phyloP scores from a whole-genome alignment of 1,140 invertebrate genomes.

The Stegodyphus mimosarum region DNA sequence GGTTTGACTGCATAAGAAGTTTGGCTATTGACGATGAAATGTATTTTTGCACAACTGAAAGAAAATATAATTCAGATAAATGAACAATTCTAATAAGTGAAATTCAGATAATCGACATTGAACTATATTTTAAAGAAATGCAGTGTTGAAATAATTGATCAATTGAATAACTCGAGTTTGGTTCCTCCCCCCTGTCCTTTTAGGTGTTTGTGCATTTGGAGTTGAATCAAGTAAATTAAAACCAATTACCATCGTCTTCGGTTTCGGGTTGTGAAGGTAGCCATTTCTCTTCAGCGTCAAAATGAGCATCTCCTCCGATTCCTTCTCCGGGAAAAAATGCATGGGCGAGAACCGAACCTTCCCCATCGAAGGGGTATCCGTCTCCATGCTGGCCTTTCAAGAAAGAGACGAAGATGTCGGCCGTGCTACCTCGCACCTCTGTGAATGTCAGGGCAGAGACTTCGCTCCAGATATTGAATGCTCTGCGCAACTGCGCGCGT shows the following conservation, averaged over 20 bases:
- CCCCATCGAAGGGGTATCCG: conserved; percentile 70
- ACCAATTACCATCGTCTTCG: conserved; percentile 39
- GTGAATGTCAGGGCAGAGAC: conserved; percentile 61
- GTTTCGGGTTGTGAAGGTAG: conserved; percentile 55
- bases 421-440: conserved; percentile 74
- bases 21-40: too few species aligned
- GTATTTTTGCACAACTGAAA: too few species aligned
- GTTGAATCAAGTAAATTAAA: background rate
- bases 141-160: too few species aligned
- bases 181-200: too few species aligned
- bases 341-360: conserved; percentile 77
- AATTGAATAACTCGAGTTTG: too few species aligned
- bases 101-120: too few species aligned
- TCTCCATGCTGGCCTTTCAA: conserved; percentile 84
- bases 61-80: too few species aligned
- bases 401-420: conserved; percentile 86
- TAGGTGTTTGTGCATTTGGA: too few species aligned
- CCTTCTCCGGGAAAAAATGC: conserved; percentile 68
- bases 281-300: conserved; percentile 72
- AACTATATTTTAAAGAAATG: too few species aligned
- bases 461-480: conserved; percentile 64
- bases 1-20: too few species aligned
- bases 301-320: conserved; percentile 71
- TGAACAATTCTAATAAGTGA: too few species aligned
- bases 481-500: conserved; percentile 56